Base-by-base conservation (phyloP, 2,113 vertebrate genomes). In the Leuciscus idus region DNA sequence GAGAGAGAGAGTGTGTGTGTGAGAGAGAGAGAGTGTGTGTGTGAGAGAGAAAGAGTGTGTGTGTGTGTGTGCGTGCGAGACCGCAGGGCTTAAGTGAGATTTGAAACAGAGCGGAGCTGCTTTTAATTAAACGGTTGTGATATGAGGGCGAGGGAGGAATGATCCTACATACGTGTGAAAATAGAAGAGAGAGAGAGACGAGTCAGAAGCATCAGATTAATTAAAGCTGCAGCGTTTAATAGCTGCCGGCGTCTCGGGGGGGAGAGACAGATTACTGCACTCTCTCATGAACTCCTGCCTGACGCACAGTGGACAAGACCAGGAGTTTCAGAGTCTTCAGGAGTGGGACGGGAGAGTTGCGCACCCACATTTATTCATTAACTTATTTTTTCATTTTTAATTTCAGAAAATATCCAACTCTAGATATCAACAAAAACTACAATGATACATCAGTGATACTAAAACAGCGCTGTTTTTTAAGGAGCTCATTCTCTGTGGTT, bases 71-170 rank as follows among this genome's bases (percentile, higher is more conserved):
- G 84, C 87, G 85, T 70, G 73, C 73, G 59, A 21, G 75, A 76
- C 48, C 15, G 64, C 50, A 43, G 59, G 61, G 77, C 23, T 79
- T 55, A 55, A 70, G 75, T 30, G 46, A 17, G 75, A 36, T 66
- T 33, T 70, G 43, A 30, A 70, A 82, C n/a, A 17, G 61, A 82
- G 28, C 72, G 2, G 17, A 82, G 80, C 80, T 82, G 80, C 43
- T 70, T 64, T 88, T 92, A 93, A 93, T 94, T 92, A 83, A 85
- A 74, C 59, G 13, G 28, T 81, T 43, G 11, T 88, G 88, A 91
- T 92, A 90, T 90, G 85, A 86, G 91, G 48, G 21, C 30, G 81
- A 6, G 59, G 6, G 79, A 7, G 62, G 64, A 4, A 23, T 15
- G 43, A 70, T 70, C 46, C 61, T 30, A 39, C 57, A 21, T 83